phyloP scores from a whole-genome alignment of 2,888 invertebrate species.

The Caenorhabditis sulstoni region DNA sequence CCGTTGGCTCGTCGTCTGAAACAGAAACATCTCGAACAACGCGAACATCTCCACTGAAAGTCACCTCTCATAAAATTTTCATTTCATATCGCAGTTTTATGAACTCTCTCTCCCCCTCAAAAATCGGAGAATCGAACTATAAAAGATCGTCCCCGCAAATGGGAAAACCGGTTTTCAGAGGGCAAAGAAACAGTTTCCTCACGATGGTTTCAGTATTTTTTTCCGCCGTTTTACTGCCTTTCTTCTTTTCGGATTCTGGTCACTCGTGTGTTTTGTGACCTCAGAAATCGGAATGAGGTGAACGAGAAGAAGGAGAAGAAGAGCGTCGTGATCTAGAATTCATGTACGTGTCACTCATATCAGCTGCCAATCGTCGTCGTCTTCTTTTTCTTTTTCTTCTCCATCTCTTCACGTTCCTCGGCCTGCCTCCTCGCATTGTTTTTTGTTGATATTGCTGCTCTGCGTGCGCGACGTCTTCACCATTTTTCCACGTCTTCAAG shows the following conservation, averaged over 20 bases:
- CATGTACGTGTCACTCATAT: slow-evolving; percentile 34
- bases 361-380: slow-evolving; percentile 1
- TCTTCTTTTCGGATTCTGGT: neutral
- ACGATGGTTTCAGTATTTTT: neutral
- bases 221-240: slow-evolving; percentile 1
- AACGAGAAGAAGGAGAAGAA: neutral
- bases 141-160: neutral
- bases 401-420: neutral
- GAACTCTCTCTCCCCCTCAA: neutral
- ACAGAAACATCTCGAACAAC: slow-evolving; percentile 29
- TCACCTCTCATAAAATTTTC: slow-evolving; percentile 11
- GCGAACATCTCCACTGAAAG: neutral
- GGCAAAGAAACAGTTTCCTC: neutral
- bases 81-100: slow-evolving; percentile 2
- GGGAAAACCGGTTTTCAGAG: slow-evolving; percentile 9
- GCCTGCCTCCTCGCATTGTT: neutral
- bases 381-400: slow-evolving; percentile 1
- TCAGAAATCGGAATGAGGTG: slow-evolving; percentile 27
- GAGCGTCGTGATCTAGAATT: slow-evolving; percentile 33
- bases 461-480: neutral
- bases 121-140: slow-evolving; percentile 1
- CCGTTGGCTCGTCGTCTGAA: slow-evolving; percentile 45
- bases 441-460: neutral
- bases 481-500: too few species aligned
- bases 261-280: slow-evolving; percentile 29